Evolutionary conservation across 2,888 invertebrate species (phyloP), one percentile per base, ranked within the genome.

Genomic region (Drepanosiphum platanoidis): DNA sequence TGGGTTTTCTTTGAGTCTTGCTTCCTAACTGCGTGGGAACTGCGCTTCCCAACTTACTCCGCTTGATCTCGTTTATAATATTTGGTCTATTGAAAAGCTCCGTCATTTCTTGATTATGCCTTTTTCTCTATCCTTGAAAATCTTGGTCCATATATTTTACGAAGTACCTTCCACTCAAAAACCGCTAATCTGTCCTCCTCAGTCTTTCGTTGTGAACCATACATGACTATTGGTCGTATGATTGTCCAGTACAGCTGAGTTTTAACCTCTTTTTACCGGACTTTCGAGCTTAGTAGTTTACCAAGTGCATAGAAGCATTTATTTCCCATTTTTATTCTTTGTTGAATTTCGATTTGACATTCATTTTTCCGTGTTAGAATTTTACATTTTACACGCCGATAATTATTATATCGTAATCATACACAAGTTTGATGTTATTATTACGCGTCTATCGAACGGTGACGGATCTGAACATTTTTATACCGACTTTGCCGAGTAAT

Each of bases 191-290:
- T 34, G 1, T 86, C 72, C 8, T 71, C 61, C 61, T 80, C 71
- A 2, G 70, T 58, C 32, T 32, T 78, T 61, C 71, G 34, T 46
- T 86, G 77, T 52, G 78, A 66, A 11, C 78, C 86, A 86, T 68
- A 70, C 34, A 71, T 86, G 58, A 79, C 30, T 71, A 79, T 78
- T 64, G 78, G 68, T 70, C 86, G 39, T 42, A 86, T 86, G 36
- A 75, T 72, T 66, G 84, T 86, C 52, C 30, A 15, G 32, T 74
- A 74, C 2, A 74, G 22, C 52, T 52, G 74, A 72, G 18, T 46
- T 74, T 74, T 74, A 11, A 74, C 18, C 30, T 74, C 74, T 74
- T 74, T 74, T 52, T 4, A 74, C 13, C 46, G 30, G 30, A 74
- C 52, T 74, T 18, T 52, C 22, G 74, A 74, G 46, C 32, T 46